Evolutionary conservation across 2,113 vertebrate genomes (phyloP), one percentile per base, ranked within the genome.

Genomic region (Poeciliopsis prolifica): DNA sequence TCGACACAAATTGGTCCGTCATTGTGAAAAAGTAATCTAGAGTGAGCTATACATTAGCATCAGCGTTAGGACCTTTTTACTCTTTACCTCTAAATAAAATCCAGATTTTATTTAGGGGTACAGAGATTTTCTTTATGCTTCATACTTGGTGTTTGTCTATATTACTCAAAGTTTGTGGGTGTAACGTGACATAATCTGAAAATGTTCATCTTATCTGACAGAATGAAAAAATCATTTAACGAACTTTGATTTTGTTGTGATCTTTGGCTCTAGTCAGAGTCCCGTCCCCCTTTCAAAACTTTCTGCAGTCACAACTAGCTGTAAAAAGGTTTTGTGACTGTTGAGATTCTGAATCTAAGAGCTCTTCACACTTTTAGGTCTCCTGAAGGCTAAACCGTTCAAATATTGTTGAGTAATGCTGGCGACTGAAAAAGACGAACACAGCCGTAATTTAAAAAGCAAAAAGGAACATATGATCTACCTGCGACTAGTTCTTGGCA

Each of bases 281-380:
- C 8, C 35, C 35, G 35, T 35, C 35, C 26, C 28, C 28, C 28
- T 40, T 35, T 22, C 40, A 65, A 40, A 29, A 12, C 26, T 15
- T 65, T 19, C 31, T 24, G 31, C 15, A 51, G 64, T 81, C 86
- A 84, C 82, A 69, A 84, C 87, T 65, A 69, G 44, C 72, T 81
- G 72, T 68, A 73, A 79, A 76, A 69, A 88, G 81, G 72, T 89
- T 86, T 86, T 80, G 84, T 83, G 75, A 90, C 81, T 80, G 78
- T 78, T 82, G 82, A 63, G 87, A 88, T 86, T 86, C 0, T 9
- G 74, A 74, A 69, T 65, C 65, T 72, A n/a, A 79, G 31, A 67
- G 54, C 72, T 75, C 37, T 61, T 72, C 80, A 17, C 33, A 82
- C 51, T 37, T 74, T 77, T 26, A 63, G 68, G 68, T 72, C 79